Evolutionary conservation across 2,113 vertebrate genomes (phyloP).

Genomic region (Caloenas nicobarica): DNA sequence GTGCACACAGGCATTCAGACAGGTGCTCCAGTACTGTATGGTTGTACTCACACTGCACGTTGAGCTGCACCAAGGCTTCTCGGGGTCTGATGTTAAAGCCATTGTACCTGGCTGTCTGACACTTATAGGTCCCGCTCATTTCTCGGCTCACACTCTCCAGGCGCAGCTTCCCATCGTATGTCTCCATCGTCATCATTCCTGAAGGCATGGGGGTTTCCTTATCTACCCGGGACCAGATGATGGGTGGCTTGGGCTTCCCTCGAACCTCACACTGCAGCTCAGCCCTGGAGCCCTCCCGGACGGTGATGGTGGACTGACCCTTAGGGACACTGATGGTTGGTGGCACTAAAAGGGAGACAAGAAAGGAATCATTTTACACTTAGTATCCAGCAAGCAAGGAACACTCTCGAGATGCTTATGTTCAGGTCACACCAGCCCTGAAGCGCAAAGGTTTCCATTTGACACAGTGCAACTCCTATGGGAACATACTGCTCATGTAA

Average conservation of each 20-base stretch:
- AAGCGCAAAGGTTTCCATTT: neutral
- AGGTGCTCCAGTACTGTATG: neutral
- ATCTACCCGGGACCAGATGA: conserved; percentile 92
- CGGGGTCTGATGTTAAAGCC: conserved; percentile 95
- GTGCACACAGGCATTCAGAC: neutral
- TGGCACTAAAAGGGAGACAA: conserved; percentile 79
- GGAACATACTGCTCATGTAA: neutral
- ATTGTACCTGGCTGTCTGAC: conserved; percentile 95
- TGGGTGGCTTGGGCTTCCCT: conserved; percentile 92
- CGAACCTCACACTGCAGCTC: conserved; percentile 91
- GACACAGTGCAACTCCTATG: neutral
- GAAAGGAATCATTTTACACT: neutral
- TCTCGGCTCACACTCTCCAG: conserved; percentile 87
- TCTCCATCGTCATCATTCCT: conserved; percentile 80
- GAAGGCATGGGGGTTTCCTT: conserved; percentile 90
- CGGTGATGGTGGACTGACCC: conserved; percentile 82
- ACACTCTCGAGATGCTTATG: neutral
- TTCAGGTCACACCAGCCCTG: neutral
- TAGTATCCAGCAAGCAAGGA: neutral
- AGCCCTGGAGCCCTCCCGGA: conserved; percentile 84
- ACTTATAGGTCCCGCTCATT: conserved; percentile 91
- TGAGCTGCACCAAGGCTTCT: conserved; percentile 90
- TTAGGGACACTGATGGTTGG: conserved; percentile 88
- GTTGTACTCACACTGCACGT: conserved; percentile 91
- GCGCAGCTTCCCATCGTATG: conserved; percentile 85